Conservation (phyloP, 35 echinoderm and acorn worm species). For the Acanthaster planci region DNA sequence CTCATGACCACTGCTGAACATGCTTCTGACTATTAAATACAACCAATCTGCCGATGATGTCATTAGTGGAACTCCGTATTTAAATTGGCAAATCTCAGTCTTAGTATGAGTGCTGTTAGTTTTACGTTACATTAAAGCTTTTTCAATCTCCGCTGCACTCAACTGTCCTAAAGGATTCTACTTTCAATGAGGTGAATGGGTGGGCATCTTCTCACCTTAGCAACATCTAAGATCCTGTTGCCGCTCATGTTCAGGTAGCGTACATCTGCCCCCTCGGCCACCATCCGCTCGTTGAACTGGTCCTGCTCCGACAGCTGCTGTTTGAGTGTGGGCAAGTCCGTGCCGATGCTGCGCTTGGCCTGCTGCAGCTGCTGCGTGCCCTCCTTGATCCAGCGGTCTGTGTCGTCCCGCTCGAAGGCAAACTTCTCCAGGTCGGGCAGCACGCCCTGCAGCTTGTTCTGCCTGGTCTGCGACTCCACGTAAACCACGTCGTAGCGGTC, state of each 20-base stretch:
- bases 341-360: slow-evolving; percentile 55
- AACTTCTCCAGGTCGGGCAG: slow-evolving; percentile 75
- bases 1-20: too few relatives aligned
- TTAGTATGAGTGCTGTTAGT: too few relatives aligned
- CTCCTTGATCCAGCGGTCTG: slow-evolving; percentile 62
- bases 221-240: slow-evolving; percentile 71
- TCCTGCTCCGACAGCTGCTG: slow-evolving; percentile 63
- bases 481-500: slow-evolving; percentile 78
- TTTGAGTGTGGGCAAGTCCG: slow-evolving; percentile 70
- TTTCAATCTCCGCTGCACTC: too few relatives aligned
- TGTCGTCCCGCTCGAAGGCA: slow-evolving; percentile 38
- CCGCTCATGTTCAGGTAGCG: slow-evolving; percentile 93
- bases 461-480: slow-evolving; percentile 85
- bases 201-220: slow-evolving; percentile 54
- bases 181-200: background rate
- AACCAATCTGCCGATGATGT: too few relatives aligned
- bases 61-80: too few relatives aligned
- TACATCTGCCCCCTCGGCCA: slow-evolving; percentile 75
- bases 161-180: too few relatives aligned
- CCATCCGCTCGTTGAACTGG: slow-evolving; percentile 77
- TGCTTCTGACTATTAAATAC: too few relatives aligned
- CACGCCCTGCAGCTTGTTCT: slow-evolving; percentile 71
- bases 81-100: too few relatives aligned
- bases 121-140: too few relatives aligned
- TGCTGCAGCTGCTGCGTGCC: slow-evolving; percentile 44